A percentile compares a stretch with the other conserved stretches of the same genome.
These are phyloP conservation scores for Hyposoter didymator DNA, from an alignment of 2,888 invertebrate genomes.

Conservation along the genomic window DNA sequence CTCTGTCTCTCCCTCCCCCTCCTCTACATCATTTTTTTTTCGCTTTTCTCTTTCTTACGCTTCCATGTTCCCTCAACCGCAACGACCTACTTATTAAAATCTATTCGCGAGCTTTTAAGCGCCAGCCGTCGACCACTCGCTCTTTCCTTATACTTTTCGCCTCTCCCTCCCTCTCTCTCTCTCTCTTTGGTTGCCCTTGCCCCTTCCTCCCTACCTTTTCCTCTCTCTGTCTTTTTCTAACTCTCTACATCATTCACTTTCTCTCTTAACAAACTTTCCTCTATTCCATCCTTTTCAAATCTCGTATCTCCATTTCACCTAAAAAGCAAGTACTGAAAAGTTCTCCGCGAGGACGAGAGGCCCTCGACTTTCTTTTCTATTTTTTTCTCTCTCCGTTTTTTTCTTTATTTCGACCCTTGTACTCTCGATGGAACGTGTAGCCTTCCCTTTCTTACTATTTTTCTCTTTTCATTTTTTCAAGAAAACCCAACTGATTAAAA, in stretches of 20 bases:
- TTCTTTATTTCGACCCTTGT: not conserved
- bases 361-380: slow-evolving; percentile 44
- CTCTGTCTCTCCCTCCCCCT: not conserved
- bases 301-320: slow-evolving; percentile 7
- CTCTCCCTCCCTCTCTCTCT: slow-evolving; percentile 14
- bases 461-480: not conserved
- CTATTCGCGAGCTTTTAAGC: slow-evolving; percentile 59
- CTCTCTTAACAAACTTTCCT: slow-evolving; percentile 30
- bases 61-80: slow-evolving; percentile 54
- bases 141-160: slow-evolving; percentile 16
- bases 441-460: not conserved
- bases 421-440: not conserved
- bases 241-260: slow-evolving; percentile 6
- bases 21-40: not conserved
- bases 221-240: slow-evolving; percentile 18
- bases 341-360: slow-evolving; percentile 33
- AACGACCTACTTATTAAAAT: slow-evolving; percentile 67
- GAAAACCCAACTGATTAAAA: not conserved
- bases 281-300: slow-evolving; percentile 32
- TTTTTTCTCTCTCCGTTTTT: not conserved
- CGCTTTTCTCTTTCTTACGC: not conserved
- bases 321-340: slow-evolving; percentile 34
- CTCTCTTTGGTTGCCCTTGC: slow-evolving; percentile 18
- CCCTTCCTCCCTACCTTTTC: not conserved
- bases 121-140: slow-evolving; percentile 41